Base-by-base conservation (phyloP, 37 sponge, comb jelly and placozoan species). In the Axinella damicornis region DNA sequence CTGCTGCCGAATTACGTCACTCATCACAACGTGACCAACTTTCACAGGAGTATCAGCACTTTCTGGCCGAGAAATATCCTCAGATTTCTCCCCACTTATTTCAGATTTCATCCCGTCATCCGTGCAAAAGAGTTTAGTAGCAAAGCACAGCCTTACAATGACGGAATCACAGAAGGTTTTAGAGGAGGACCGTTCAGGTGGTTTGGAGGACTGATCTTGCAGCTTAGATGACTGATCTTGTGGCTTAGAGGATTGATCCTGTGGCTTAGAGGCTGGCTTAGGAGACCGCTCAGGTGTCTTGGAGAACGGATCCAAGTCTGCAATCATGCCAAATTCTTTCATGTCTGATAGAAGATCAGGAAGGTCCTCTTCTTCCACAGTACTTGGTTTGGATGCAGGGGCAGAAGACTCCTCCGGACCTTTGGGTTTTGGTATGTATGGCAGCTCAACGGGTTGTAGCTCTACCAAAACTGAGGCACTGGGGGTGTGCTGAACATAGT, bases 21-120 rank as follows among this genome's bases (percentile, higher is more conserved):
- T 88, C 79, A 92, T 69, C 57, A 95, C 80, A 24, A 95, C 60
- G 56, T 95, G 95, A 33, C 93, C 93, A 20, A 63, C 38, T 19
- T 31, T 17, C 15, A 86, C 80, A 0, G 74, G 54, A 38, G 21
- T 21, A 6, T 41, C 73, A 16, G 62, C 28, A 16, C 38, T 5
- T 2, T 37, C 0, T 4, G 2, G 62, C 33, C 0, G n/a, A 0
- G 27, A 35, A 53, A 31, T 46, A 46, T 46, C 46, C 46, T 46
- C 9, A 46, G 6, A 46, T 46, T 46, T 46, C 9, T 46, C 46
- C 9, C 9, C 46, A 9, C 46, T 46, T 4, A 46, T 46, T 9
- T 12, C 46, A 46, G 46, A 46, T 12, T 4, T 46, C 6, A 46
- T 46, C 9, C 46, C 46, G 4, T 46, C 9, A 46, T 46, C 46